Conservation (phyloP, 2,888 invertebrate genomes). For the Mycalesis mineus region DNA sequence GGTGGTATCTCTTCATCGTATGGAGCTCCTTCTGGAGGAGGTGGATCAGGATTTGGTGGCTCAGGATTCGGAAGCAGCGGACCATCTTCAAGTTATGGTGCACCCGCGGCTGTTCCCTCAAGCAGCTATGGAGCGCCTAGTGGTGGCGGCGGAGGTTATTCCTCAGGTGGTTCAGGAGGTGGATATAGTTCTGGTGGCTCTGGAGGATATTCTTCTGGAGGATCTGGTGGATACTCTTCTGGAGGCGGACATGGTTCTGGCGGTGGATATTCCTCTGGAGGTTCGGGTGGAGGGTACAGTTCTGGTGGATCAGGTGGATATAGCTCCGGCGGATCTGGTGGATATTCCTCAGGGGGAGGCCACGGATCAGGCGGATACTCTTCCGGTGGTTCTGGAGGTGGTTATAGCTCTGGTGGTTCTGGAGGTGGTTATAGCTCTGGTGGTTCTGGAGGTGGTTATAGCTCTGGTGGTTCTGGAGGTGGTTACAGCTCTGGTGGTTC, state of each 20-base stretch:
- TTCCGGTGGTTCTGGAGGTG: slow-evolving; percentile 28
- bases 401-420: slow-evolving; percentile 10
- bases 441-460: slow-evolving; percentile 39
- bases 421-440: slow-evolving; percentile 28
- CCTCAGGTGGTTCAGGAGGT: slow-evolving; percentile 8
- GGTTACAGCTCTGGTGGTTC: slow-evolving; percentile 41
- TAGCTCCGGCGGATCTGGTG: slow-evolving; percentile 45
- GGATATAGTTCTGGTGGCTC: slow-evolving; percentile 41
- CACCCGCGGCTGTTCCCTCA: slow-evolving; percentile 41
- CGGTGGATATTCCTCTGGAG: slow-evolving; percentile 28
- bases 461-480: slow-evolving; percentile 42
- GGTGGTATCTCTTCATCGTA: slow-evolving; percentile 54
- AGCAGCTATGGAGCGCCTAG: slow-evolving; percentile 44
- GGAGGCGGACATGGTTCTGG: slow-evolving; percentile 26
- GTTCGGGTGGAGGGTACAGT: slow-evolving; percentile 20
- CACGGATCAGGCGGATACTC: slow-evolving; percentile 13
- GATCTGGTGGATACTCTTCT: slow-evolving; percentile 44
- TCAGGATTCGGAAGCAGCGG: slow-evolving; percentile 45
- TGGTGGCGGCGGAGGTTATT: slow-evolving; percentile 54
- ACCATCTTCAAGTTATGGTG: slow-evolving; percentile 57
- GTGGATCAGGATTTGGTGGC: slow-evolving; percentile 32
- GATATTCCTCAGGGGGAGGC: slow-evolving; percentile 35
- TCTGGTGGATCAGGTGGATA: slow-evolving; percentile 13
- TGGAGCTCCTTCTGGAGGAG: slow-evolving; percentile 47
- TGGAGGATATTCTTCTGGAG: slow-evolving; percentile 42